Evolutionary conservation across 2,888 invertebrate genomes (phyloP).

Genomic region (Hyles lineata): DNA sequence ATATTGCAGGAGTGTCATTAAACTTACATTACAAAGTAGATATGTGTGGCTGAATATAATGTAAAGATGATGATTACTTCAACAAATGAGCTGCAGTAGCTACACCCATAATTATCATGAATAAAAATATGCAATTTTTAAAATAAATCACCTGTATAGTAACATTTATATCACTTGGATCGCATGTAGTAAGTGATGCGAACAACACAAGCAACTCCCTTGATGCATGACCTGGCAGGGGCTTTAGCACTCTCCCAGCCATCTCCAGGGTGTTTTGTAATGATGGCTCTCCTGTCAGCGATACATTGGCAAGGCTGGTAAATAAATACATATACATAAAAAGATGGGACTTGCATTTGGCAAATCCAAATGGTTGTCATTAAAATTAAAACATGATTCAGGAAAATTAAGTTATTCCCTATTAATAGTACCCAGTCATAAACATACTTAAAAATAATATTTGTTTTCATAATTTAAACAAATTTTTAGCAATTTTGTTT

Average conservation of each 20-base stretch:
- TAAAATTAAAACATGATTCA: too few species aligned
- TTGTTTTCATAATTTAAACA: neutral
- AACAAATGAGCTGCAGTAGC: too few species aligned
- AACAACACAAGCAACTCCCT: slow-evolving; percentile 96
- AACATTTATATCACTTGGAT: slow-evolving; percentile 95
- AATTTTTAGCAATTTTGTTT: neutral
- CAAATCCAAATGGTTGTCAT: too few species aligned
- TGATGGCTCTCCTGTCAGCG: slow-evolving; percentile 96
- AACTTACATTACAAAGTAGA: too few species aligned
- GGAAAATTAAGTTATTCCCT: too few species aligned
- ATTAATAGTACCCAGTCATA: too few species aligned
- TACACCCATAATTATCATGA: too few species aligned
- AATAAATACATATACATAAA: neutral
- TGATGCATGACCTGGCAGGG: slow-evolving; percentile 97
- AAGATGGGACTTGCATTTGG: too few species aligned
- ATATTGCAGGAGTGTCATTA: too few species aligned
- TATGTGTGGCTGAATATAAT: too few species aligned
- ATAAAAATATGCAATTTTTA: neutral
- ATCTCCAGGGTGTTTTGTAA: slow-evolving; percentile 97
- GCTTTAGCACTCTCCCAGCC: slow-evolving; percentile 92
- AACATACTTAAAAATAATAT: too few species aligned
- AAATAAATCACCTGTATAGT: slow-evolving; percentile 84
- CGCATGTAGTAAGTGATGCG: slow-evolving; percentile 98
- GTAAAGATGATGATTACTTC: too few species aligned
- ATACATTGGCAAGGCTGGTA: slow-evolving; percentile 85